Conservation (phyloP, 2,797 vertebrate genomes). For the Fringilla coelebs region DNA sequence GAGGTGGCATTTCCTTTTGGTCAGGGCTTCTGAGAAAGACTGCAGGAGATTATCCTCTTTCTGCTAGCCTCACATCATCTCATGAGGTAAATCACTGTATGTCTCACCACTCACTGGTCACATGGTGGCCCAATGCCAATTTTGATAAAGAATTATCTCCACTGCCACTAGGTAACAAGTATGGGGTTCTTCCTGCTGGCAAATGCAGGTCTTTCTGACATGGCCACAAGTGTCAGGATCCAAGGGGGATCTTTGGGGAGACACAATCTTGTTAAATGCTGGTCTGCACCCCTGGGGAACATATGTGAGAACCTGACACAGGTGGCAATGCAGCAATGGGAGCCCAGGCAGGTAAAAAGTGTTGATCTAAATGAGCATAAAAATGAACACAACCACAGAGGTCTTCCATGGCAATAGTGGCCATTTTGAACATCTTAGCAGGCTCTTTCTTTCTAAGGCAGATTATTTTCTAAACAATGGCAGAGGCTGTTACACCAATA, state of each 20-base stretch:
- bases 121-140: not conserved
- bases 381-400: not conserved
- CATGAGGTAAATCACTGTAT: not conserved
- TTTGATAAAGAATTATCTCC: not conserved
- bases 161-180: rapidly evolving
- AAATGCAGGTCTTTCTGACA: not conserved
- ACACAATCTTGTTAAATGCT: not conserved
- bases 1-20: not conserved
- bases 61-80: not conserved
- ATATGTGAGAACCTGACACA: not conserved
- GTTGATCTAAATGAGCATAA: not conserved
- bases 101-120: not conserved
- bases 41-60: not conserved
- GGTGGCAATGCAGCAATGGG: not conserved
- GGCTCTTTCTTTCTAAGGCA: not conserved
- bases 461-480: not conserved
- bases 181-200: not conserved
- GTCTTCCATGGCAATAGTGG: not conserved
- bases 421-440: not conserved
- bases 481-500: not conserved
- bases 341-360: not conserved
- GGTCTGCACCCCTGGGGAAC: not conserved
- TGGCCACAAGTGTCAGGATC: not conserved
- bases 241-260: not conserved
- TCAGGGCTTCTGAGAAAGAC: not conserved